A percentile compares a stretch with the other conserved stretches of the same genome.
Conservation (phyloP, 2,888 invertebrate genomes). For the Eristalis tenax region DNA sequence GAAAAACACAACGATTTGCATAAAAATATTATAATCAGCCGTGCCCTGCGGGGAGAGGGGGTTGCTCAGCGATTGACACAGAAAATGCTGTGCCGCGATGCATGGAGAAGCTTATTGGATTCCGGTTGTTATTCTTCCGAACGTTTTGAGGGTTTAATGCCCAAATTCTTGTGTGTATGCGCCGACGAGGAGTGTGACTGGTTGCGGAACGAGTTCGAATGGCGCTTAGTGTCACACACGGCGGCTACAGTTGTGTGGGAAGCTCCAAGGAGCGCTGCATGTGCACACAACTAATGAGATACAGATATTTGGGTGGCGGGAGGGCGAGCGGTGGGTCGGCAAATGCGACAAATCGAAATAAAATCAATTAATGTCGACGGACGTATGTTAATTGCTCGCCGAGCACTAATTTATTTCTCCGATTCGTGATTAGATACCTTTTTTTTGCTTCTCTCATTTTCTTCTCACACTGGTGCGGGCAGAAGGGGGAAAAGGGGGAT, state of each 20-base stretch:
- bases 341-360: slow-evolving; percentile 65
- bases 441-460: slow-evolving; percentile 10
- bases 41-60: not conserved
- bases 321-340: slow-evolving; percentile 18
- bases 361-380: slow-evolving; percentile 66
- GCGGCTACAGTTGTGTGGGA: slow-evolving; percentile 38
- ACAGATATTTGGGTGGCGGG: not conserved
- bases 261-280: slow-evolving; percentile 28
- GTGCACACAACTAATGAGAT: slow-evolving; percentile 46
- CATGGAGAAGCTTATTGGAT: slow-evolving; percentile 59
- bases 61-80: slow-evolving; percentile 51
- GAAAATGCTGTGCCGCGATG: slow-evolving; percentile 56
- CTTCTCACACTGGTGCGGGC: not conserved
- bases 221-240: slow-evolving; percentile 33
- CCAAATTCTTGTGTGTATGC: slow-evolving; percentile 12
- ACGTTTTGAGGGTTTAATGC: slow-evolving; percentile 17
- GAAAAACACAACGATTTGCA: slow-evolving; percentile 63
- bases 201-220: slow-evolving; percentile 15
- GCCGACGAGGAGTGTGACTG: not conserved
- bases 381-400: slow-evolving; percentile 67
- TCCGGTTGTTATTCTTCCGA: slow-evolving; percentile 2
- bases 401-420: slow-evolving; percentile 62
- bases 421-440: slow-evolving; percentile 35
- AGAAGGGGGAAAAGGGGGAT: not conserved
- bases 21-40: slow-evolving; percentile 68